Base-by-base conservation (phyloP, 2,113 vertebrate genomes). In the Atractosteus spatula region DNA sequence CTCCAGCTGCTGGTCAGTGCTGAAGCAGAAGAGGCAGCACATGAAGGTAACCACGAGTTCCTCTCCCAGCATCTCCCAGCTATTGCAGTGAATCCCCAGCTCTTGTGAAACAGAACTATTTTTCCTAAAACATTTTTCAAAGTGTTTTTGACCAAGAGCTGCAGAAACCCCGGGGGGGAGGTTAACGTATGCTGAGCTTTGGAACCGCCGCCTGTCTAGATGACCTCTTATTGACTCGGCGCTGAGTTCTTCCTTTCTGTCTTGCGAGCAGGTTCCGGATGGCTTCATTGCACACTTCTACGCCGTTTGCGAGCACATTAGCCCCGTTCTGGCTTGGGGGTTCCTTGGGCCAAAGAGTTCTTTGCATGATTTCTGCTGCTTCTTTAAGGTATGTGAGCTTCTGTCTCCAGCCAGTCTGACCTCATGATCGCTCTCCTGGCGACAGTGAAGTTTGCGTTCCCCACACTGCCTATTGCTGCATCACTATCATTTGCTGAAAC, bases 221-320 rank as follows among this genome's bases (percentile, higher is more conserved):
- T 29, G 29, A 29, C 29, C 29, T 29, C 29, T 29, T 29, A 29
- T 29, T 2, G 29, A 29, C 29, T 29, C 29, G 29, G 29, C 29
- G 29, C n/a, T n/a, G n/a, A 6, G 13, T 29, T 59, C 5, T 59
- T 68, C 62, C 55, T 51, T 55, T 41, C 7, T 71, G 8, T 66
- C 74, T 70, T 71, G 55, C 51, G 66, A 73, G 75, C 76, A 99
- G 97, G 90, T 96, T 57, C 84, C 93, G 3, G 92, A 98, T 76
- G 96, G 97, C 61, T 99, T 99, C 89, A 97, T 98, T 74, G 94
- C 95, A 56, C 95, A 96, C 80, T 97, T 99, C 85, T 99, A 98
- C 77, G 81, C 94, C 0, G 88, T 99, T 81, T 99, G 97, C 87
- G 97, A 99, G 74, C 96, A 99, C 55, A 93, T 99, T 76, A 94